phyloP scores from a whole-genome alignment of 2,888 invertebrate species.

The Thera obeliscata region DNA sequence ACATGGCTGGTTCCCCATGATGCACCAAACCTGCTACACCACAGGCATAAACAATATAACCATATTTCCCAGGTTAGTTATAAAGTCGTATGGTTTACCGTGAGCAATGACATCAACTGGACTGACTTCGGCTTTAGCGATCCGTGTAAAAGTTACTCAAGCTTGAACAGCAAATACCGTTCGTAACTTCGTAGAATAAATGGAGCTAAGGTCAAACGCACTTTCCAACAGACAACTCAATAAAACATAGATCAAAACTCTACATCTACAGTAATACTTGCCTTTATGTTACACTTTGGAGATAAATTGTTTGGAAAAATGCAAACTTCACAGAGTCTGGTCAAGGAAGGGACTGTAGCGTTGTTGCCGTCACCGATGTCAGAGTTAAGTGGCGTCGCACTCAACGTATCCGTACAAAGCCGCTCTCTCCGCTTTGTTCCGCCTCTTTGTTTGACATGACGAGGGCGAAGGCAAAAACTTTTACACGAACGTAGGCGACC shows the following conservation, averaged over 20 bases:
- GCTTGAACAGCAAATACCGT: constrained; percentile 24
- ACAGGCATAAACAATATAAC: constrained; percentile 17
- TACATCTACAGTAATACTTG: not conserved
- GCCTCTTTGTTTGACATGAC: constrained; percentile 79
- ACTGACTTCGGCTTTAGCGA: constrained; percentile 23
- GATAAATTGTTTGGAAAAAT: constrained; percentile 39
- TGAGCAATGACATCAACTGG: constrained; percentile 30
- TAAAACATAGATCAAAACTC: not conserved
- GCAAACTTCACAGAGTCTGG: constrained; percentile 38
- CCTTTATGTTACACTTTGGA: not conserved
- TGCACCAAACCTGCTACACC: constrained; percentile 37
- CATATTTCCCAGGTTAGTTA: constrained; percentile 27
- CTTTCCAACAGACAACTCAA: constrained; percentile 20
- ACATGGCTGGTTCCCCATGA: constrained; percentile 60
- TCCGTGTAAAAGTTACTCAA: constrained; percentile 22
- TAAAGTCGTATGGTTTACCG: constrained; percentile 27
- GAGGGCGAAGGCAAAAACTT: constrained; percentile 69
- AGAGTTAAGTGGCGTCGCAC: constrained; percentile 75
- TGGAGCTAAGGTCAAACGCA: constrained; percentile 20
- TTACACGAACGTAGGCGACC: constrained; percentile 55
- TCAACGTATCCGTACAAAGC: constrained; percentile 75
- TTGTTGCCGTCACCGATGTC: constrained; percentile 66
- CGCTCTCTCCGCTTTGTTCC: constrained; percentile 80
- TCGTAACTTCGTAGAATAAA: constrained; percentile 27
- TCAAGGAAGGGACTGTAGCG: constrained; percentile 41